Evolutionary conservation across 2,797 vertebrate genomes (phyloP).

Genomic region (Falco cherrug): DNA sequence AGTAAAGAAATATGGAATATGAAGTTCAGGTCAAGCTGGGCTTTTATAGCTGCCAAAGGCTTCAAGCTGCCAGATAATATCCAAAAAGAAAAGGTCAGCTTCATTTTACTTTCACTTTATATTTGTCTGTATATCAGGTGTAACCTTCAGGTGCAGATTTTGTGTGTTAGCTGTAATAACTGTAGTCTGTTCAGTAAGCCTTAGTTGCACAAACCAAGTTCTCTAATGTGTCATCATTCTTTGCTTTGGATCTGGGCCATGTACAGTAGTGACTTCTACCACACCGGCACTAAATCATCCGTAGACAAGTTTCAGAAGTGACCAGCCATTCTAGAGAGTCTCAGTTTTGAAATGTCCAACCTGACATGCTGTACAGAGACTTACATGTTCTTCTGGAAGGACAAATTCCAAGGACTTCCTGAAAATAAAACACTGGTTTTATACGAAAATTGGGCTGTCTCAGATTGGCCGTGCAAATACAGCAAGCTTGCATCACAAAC

Average conservation of each 20-base stretch:
- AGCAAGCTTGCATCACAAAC: not conserved
- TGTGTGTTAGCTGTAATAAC: not conserved
- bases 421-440: not conserved
- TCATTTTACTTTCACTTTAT: not conserved
- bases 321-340: not conserved
- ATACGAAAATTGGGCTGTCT: not conserved
- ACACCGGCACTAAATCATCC: not conserved
- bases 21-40: conserved; percentile 78
- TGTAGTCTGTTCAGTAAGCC: not conserved
- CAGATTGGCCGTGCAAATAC: not conserved
- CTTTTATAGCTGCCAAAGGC: conserved; percentile 77
- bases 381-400: not conserved
- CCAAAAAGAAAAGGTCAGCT: conserved; percentile 77
- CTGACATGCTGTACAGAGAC: not conserved
- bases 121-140: not conserved
- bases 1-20: conserved; percentile 76
- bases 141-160: not conserved
- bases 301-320: not conserved
- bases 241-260: not conserved
- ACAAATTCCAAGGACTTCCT: not conserved
- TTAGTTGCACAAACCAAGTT: not conserved
- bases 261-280: not conserved
- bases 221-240: not conserved
- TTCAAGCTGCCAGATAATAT: conserved; percentile 70
- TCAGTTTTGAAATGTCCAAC: not conserved